Base-by-base conservation (phyloP, 2,888 invertebrate species). In the Enchytraeus crypticus region DNA sequence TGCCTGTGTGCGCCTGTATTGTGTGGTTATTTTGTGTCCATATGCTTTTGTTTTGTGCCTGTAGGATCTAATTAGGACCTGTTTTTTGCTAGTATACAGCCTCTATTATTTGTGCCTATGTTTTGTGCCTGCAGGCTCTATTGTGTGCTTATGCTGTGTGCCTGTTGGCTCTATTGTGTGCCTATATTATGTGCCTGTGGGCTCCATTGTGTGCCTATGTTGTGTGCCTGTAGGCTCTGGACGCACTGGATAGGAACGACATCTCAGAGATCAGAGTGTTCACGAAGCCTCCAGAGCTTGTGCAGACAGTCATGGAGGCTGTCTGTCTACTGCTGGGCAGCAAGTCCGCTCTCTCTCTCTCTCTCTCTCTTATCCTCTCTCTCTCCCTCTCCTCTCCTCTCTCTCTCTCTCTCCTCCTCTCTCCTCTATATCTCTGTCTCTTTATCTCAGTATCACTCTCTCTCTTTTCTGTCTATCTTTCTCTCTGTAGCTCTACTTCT, bases 191-290 rank as follows among this genome's bases (percentile, higher is more conserved):
- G 23, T 18, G 5, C 4, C 43, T 8, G 8, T 59, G 74, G 73
- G 90, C 92, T 0, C 81, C n/a, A n/a, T n/a, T n/a, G n/a, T 21
- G 4, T 18, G 5, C 8, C 45, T 26, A 3, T 27, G 38, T 5
- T 30, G 18, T 18, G 23, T 18, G 5, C 4, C 43, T 8, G 8
- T 59, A 74, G 73, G 90, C 92, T 0, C 81, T 93, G 0, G 88
- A 90, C 73, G 83, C 88, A 0, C 81, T 93, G 21, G 92, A 90
- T 74, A 92, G 92, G 77, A 88, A 86, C 43, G 92, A 93, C 73
- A 90, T 93, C 59, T 88, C 90, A 76, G 92, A 93, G 78, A 80
- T 93, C 57, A 86, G 88, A 73, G 90, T 89, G 0, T 92, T 92
- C 75, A 87, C 87, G 68, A 90, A 90, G 72, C 92, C 92, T 0